A percentile compares a stretch with the other conserved stretches of the same genome.
phyloP scores from a whole-genome alignment of 2,797 vertebrate genomes.

The Sorex maritimensis region DNA sequence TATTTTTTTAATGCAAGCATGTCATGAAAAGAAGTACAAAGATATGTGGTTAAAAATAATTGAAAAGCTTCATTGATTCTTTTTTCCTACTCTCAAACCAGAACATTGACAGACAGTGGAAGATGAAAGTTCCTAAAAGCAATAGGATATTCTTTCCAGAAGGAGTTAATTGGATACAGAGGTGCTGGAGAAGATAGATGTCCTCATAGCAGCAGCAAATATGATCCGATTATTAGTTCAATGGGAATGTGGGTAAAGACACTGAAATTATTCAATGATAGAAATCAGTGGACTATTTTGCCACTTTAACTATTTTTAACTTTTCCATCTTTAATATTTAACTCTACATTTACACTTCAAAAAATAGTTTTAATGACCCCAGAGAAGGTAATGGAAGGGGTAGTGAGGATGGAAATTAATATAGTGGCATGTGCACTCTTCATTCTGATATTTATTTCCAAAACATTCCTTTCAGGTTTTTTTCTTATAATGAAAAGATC shows the following conservation, averaged over 20 bases:
- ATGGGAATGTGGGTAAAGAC: background rate
- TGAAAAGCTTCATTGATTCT: background rate
- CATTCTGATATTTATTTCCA: slow-evolving; percentile 10
- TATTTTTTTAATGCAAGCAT: slow-evolving; percentile 22
- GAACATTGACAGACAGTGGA: background rate
- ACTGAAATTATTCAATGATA: slow-evolving; percentile 23
- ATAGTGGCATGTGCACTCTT: background rate
- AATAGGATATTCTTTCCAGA: background rate
- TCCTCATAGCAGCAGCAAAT: background rate
- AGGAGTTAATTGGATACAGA: background rate
- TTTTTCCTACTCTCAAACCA: background rate
- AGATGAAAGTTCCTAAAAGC: background rate
- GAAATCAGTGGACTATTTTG: background rate
- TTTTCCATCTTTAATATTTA: background rate
- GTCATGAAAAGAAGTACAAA: slow-evolving; percentile 14
- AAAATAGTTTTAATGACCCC: background rate
- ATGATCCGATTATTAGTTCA: background rate
- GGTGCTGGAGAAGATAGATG: background rate
- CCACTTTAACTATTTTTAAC: background rate
- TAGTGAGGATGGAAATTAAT: background rate
- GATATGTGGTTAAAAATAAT: background rate
- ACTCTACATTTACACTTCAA: background rate
- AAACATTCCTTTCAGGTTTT: background rate
- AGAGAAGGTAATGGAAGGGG: background rate
- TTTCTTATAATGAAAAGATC: slow-evolving; percentile 1